A percentile compares a stretch with the other conserved stretches of the same genome.
phyloP scores from a whole-genome alignment of 2,797 vertebrate species.

The Rhinella marina region DNA sequence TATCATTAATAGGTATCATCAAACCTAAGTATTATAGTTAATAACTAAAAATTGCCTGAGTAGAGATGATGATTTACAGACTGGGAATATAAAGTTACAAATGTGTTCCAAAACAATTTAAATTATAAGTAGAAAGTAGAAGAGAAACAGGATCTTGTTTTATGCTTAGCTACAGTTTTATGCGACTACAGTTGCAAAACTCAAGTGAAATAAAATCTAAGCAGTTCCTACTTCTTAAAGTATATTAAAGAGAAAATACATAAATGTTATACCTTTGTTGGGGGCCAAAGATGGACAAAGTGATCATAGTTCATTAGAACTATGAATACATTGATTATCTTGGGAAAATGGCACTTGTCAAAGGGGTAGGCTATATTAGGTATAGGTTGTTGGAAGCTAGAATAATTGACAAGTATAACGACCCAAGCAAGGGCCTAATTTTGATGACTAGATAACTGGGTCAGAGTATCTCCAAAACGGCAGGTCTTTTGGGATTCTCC shows the following conservation, averaged over 20 bases:
- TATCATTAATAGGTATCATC: constrained; percentile 54
- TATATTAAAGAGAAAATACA: neutral
- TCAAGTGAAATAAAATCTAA: neutral
- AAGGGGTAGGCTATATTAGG: too few relatives aligned
- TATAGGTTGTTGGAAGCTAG: too few relatives aligned
- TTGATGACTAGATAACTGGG: too few relatives aligned
- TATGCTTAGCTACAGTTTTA: neutral
- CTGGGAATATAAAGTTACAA: constrained; percentile 35
- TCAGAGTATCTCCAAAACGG: too few relatives aligned
- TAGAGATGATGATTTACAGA: constrained; percentile 45
- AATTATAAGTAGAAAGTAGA: constrained; percentile 49
- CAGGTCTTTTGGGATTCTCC: too few relatives aligned
- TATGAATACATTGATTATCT: too few relatives aligned
- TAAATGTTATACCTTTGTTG: neutral
- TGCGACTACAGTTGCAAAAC: constrained; percentile 4
- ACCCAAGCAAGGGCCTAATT: too few relatives aligned
- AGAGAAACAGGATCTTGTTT: constrained; percentile 9
- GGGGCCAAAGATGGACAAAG: neutral
- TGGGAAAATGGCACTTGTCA: too few relatives aligned
- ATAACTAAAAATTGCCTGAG: constrained; percentile 41
- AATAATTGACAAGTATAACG: too few relatives aligned
- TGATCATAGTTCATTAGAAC: neutral
- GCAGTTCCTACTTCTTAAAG: neutral
- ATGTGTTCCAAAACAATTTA: constrained; percentile 19
- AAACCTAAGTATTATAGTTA: constrained; percentile 52